phyloP scores from a whole-genome alignment of 1,140 invertebrate species.

The Rhynchophorus ferrugineus region DNA sequence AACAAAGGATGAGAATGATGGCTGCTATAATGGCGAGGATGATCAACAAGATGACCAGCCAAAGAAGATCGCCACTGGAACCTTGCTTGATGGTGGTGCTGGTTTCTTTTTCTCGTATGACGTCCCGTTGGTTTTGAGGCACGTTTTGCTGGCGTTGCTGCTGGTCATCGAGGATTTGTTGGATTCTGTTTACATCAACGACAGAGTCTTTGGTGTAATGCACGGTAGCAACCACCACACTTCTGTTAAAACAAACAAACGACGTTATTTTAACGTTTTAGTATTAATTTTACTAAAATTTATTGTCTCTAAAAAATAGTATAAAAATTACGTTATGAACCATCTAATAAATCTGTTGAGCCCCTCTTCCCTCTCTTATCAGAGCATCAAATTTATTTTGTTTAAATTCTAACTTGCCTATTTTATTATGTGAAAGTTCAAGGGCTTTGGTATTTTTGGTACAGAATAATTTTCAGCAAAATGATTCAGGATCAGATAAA shows the following conservation, averaged over 20 bases:
- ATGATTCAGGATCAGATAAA: too few species aligned
- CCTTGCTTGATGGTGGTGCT: conserved; percentile 27
- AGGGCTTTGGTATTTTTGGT: too few species aligned
- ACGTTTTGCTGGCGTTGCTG: conserved; percentile 9
- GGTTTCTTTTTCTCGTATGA: conserved; percentile 20
- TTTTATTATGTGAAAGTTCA: too few species aligned
- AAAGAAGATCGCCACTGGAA: conserved; percentile 47
- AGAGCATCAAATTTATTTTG: too few species aligned
- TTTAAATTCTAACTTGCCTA: too few species aligned
- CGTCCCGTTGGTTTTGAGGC: conserved; percentile 6
- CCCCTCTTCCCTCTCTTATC: too few species aligned
- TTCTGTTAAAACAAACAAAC: conserved; percentile 48
- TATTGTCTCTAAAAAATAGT: too few species aligned
- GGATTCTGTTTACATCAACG: conserved; percentile 60
- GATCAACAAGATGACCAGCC: conserved; percentile 67
- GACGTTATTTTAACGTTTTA: too few species aligned
- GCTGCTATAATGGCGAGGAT: conserved; percentile 64
- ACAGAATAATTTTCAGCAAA: too few species aligned
- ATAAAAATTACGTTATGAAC: too few species aligned
- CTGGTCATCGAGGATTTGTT: conserved; percentile 35
- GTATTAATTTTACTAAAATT: too few species aligned
- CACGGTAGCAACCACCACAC: conserved; percentile 67
- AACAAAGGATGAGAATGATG: conserved; percentile 65
- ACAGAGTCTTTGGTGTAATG: conserved; percentile 56
- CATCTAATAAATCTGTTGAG: too few species aligned